phyloP scores from a whole-genome alignment of 2,888 invertebrate genomes.

The Chalcis sispes region DNA sequence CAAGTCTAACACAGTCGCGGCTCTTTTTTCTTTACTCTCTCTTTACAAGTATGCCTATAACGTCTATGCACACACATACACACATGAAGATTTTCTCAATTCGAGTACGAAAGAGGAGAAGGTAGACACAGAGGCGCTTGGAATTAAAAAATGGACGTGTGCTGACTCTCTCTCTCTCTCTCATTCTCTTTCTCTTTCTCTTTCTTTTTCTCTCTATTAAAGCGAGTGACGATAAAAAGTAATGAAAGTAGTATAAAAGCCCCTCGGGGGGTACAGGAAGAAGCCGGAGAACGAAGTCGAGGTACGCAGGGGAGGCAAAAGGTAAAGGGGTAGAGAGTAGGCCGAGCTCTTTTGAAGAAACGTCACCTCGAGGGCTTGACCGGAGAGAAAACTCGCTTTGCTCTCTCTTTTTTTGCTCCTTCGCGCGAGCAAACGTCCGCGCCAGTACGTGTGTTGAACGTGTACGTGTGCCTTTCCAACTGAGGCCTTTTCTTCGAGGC shows the following conservation, averaged over 20 bases:
- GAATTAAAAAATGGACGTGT: slow-evolving; percentile 72
- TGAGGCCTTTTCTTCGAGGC: slow-evolving; percentile 4
- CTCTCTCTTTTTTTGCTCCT: slow-evolving; percentile 53
- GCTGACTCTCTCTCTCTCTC: slow-evolving; percentile 54
- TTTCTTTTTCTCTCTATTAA: slow-evolving; percentile 62
- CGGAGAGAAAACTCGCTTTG: slow-evolving; percentile 47
- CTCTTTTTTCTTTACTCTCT: no score
- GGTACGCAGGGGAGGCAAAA: slow-evolving; percentile 22
- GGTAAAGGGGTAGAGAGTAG: slow-evolving; percentile 40
- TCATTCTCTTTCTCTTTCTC: slow-evolving; percentile 22
- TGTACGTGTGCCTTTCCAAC: no score
- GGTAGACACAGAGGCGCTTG: no score
- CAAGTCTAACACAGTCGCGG: no score
- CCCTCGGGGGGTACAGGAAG: slow-evolving; percentile 46
- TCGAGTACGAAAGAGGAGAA: no score
- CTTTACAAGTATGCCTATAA: no score
- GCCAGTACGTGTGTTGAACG: no score
- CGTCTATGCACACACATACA: no score
- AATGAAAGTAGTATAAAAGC: slow-evolving; percentile 69
- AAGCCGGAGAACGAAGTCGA: slow-evolving; percentile 39
- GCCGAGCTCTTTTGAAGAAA: slow-evolving; percentile 62
- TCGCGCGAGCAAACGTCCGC: neutral
- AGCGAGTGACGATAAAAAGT: slow-evolving; percentile 71
- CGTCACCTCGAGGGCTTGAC: slow-evolving; percentile 63
- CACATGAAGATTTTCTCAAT: no score